phyloP scores from a whole-genome alignment of 1,140 invertebrate species.

The Meloidogyne exigua region DNA sequence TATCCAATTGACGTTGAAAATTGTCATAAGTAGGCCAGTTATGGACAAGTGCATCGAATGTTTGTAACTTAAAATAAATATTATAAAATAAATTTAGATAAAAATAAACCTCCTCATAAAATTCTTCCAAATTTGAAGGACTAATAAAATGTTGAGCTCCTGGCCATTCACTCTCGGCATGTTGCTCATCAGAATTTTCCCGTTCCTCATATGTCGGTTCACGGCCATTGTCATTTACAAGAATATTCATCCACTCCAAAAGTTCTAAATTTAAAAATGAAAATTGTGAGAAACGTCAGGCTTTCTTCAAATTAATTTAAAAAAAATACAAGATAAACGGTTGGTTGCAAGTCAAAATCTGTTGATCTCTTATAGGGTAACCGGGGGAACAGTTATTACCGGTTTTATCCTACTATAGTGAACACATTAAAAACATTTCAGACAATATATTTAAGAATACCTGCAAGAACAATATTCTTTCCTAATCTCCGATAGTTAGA shows the following conservation, averaged over 20 bases:
- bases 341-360: too few species aligned
- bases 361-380: too few species aligned
- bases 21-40: not conserved
- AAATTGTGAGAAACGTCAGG: too few species aligned
- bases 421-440: too few species aligned
- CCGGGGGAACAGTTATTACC: too few species aligned
- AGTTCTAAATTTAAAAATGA: not conserved
- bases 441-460: too few species aligned
- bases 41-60: not conserved
- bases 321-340: too few species aligned
- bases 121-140: not conserved
- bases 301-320: too few species aligned
- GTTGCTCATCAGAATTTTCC: not conserved
- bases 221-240: not conserved
- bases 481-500: slow-evolving; percentile 27
- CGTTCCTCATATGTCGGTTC: not conserved
- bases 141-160: not conserved
- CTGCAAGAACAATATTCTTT: slow-evolving; percentile 27
- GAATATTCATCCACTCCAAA: slow-evolving; percentile 2
- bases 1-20: not conserved
- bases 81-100: not conserved
- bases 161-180: not conserved
- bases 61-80: not conserved
- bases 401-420: too few species aligned
- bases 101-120: not conserved